Base-by-base conservation (phyloP, 1,140 invertebrate species). In the Frieseomelitta varia region DNA sequence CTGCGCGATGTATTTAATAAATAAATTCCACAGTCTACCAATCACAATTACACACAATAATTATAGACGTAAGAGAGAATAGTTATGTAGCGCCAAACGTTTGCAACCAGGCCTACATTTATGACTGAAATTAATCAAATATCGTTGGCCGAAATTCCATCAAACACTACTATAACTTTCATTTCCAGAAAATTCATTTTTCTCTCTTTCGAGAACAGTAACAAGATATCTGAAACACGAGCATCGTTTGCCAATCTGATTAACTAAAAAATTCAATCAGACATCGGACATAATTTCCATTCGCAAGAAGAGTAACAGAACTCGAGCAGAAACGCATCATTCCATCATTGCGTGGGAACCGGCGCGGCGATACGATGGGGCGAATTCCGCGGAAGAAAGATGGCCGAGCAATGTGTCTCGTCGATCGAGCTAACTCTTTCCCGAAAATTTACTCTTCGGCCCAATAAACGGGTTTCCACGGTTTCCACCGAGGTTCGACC, bases 361-460 rank as follows among this genome's bases (percentile, higher is more conserved):
- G 58, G 24, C n/a, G n/a, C n/a, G n/a, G n/a, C n/a, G n/a, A n/a
- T n/a, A n/a, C n/a, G n/a, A n/a, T n/a, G n/a, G n/a, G n/a, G n/a
- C n/a, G n/a, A n/a, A 58, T 58, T 58, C 56, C 58, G 58, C 58
- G 24, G 24, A 1, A 61, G 74, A 78, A 61, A 51, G 81, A 69
- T 78, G 53, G 4, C 53, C 73, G n/a, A 30, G 51, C 73, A n/a
- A 82, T 47, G 73, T 68, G 63, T 83, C 65, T 30, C 53, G 15
- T 21, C 65, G 58, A 67, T 34, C 72, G 53, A 56, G 21, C 53
- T 15, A 51, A 75, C 58, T 55, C 24, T 61, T 61, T 56, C 65
- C 19, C 58, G 21, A 84, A 84, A 77, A 84, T 79, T 84, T 84
- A 65, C 76, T 72, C 30, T 21, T 55, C 39, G 67, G 27, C 6